Percentiles rank a stretch among this genome's conserved stretches.
Evolutionary conservation across 53 echinoderm and acorn worm genomes (phyloP).

Genomic region (Temnopleurus reevesii): DNA sequence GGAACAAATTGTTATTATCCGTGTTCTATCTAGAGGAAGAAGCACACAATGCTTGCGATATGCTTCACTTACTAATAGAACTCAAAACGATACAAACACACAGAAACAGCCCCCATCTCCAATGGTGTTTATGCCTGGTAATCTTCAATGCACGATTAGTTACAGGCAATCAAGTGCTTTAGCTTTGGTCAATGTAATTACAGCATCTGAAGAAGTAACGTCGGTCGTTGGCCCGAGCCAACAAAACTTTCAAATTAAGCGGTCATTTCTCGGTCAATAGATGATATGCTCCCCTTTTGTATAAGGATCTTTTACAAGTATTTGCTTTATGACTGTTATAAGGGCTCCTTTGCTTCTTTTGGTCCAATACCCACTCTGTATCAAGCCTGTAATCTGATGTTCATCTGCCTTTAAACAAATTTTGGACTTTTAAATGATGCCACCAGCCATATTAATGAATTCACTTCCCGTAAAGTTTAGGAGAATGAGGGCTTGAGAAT

Average conservation of each 20-base stretch:
- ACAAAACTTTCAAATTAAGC: neutral
- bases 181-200: too few species aligned
- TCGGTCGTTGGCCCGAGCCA: neutral
- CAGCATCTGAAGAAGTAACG: neutral
- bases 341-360: neutral
- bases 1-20: too few species aligned
- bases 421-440: neutral
- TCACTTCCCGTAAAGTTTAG: neutral
- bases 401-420: neutral
- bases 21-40: too few species aligned
- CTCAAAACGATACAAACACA: too few species aligned
- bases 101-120: too few species aligned
- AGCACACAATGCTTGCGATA: too few species aligned
- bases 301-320: neutral
- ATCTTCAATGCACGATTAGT: too few species aligned
- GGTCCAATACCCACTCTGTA: neutral
- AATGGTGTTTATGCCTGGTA: too few species aligned
- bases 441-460: neutral
- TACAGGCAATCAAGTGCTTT: too few species aligned
- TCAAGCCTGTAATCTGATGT: slow-evolving; percentile 16
- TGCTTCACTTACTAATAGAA: too few species aligned
- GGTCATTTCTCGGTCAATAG: neutral
- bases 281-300: neutral
- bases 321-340: neutral
- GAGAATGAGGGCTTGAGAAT: neutral